Conservation (phyloP, 2,888 invertebrate genomes). For the Dusona sp. region DNA sequence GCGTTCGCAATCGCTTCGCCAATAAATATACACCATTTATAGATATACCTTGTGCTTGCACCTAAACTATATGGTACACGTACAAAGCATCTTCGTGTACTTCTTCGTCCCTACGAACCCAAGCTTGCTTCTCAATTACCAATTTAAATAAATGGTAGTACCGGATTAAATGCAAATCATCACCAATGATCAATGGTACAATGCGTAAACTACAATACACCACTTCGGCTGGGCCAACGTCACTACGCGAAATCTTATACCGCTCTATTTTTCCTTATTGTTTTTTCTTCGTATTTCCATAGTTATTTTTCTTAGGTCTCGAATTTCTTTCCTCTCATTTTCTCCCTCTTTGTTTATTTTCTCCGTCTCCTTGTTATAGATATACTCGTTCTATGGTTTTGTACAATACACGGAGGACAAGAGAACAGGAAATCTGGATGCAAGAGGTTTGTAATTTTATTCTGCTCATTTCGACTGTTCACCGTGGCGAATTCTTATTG, state of each 20-base stretch:
- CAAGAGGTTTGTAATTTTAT: conserved; percentile 78
- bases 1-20: conserved; percentile 55
- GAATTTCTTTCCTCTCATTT: conserved; percentile 14
- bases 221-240: conserved; percentile 18
- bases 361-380: conserved; percentile 48
- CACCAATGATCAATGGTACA: conserved; percentile 75
- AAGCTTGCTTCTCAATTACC: conserved; percentile 72
- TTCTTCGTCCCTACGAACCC: conserved; percentile 5
- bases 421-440: conserved; percentile 42
- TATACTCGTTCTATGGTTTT: conserved; percentile 23
- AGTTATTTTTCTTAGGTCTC: conserved; percentile 29
- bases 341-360: conserved; percentile 28
- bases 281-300: conserved; percentile 18
- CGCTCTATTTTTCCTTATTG: conserved; percentile 12
- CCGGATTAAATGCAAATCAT: conserved; percentile 80
- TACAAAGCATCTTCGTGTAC: conserved; percentile 37
- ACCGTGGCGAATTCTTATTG: conserved; percentile 79
- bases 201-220: conserved; percentile 25
- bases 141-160: conserved; percentile 81
- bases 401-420: conserved; percentile 2
- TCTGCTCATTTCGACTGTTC: conserved; percentile 73
- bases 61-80: conserved; percentile 1
- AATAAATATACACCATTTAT: conserved; percentile 32
- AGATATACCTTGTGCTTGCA: neutral
- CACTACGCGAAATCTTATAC: conserved; percentile 34